Evolutionary conservation across 2,113 vertebrate genomes (phyloP).

Genomic region (Tichodroma muraria): DNA sequence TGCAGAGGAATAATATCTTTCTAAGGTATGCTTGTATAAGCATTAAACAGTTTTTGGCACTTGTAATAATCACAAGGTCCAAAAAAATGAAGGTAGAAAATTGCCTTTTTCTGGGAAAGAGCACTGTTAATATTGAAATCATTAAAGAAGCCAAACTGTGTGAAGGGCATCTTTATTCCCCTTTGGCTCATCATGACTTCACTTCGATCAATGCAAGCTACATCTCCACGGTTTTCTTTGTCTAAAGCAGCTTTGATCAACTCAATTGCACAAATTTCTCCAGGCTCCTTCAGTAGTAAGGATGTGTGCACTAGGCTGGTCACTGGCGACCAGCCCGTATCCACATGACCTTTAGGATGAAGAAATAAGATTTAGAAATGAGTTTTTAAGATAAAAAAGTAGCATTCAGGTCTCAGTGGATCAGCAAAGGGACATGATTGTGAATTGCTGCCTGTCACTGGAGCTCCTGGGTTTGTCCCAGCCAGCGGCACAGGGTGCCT

Average conservation of each 20-base stretch:
- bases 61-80: not conserved
- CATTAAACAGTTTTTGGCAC: conserved; percentile 44
- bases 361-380: not conserved
- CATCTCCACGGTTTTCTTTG: not conserved
- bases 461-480: not conserved
- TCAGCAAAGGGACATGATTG: not conserved
- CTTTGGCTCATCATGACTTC: conserved; percentile 31
- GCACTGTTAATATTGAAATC: conserved; percentile 45
- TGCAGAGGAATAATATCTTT: not conserved
- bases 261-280: not conserved
- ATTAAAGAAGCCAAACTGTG: conserved; percentile 25
- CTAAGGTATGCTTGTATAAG: not conserved
- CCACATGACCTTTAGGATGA: not conserved
- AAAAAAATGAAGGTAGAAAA: conserved; percentile 30
- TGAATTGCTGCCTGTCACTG: not conserved
- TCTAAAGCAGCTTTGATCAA: conserved; percentile 32
- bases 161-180: conserved; percentile 56
- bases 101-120: conserved; percentile 53
- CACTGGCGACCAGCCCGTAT: not conserved
- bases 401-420: not conserved
- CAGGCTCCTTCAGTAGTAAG: not conserved
- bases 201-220: conserved; percentile 4
- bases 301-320: not conserved
- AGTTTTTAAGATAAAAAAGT: not conserved
- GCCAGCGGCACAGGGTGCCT: accelerated